Conservation (phyloP, 2,797 vertebrate genomes). For the Molossus molossus region DNA sequence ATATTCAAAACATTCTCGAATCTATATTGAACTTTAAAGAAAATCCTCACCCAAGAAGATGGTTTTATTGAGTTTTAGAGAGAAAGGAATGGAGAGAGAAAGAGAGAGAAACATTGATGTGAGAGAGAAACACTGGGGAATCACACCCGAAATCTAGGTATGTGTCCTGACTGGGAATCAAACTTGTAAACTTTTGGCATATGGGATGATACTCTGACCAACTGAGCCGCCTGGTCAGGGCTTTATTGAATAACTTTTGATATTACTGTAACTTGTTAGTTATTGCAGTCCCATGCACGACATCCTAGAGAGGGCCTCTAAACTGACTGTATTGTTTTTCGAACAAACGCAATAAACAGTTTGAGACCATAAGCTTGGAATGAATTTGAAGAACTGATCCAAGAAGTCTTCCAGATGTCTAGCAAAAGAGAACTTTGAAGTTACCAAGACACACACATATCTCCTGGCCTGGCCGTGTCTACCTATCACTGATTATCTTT, state of each 20-base stretch:
- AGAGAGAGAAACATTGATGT: too few species aligned
- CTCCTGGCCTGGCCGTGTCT: not conserved
- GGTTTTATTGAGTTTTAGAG: not conserved
- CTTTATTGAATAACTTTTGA: not conserved
- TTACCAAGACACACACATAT: not conserved
- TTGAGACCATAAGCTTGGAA: slow-evolving; percentile 17
- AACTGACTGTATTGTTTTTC: not conserved
- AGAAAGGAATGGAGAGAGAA: not conserved
- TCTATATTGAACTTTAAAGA: not conserved
- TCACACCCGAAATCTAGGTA: not conserved
- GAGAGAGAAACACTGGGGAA: not conserved
- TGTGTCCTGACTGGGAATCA: not conserved
- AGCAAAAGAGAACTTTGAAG: not conserved
- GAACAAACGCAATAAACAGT: not conserved
- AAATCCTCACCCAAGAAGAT: not conserved
- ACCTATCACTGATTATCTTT: not conserved
- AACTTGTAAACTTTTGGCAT: not conserved
- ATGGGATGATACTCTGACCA: not conserved
- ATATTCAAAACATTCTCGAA: slow-evolving; percentile 31
- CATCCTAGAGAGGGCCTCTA: not conserved
- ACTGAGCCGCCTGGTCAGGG: not conserved
- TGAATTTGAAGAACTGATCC: not conserved
- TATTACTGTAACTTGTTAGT: not conserved
- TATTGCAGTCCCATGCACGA: not conserved
- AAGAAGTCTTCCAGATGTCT: not conserved